Evolutionary conservation across 2,888 invertebrate species (phyloP).

Genomic region (Rotaria magnacalcarata): DNA sequence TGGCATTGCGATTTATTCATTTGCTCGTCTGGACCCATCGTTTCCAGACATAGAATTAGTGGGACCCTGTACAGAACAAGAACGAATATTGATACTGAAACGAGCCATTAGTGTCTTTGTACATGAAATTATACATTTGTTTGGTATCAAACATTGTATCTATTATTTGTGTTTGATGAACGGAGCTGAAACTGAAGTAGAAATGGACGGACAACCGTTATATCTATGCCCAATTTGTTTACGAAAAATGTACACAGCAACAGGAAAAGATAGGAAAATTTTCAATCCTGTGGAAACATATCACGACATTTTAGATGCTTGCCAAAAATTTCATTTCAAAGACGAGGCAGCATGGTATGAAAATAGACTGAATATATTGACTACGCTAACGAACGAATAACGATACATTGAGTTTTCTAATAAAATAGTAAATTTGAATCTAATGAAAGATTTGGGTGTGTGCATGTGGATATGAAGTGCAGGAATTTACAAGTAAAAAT

Average conservation of each 20-base stretch:
- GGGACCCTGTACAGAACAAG: background rate
- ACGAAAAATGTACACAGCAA: background rate
- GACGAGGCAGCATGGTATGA: too few species aligned
- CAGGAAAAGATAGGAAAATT: too few species aligned
- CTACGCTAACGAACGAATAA: too few species aligned
- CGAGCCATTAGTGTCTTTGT: background rate
- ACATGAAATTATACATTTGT: conserved; percentile 36
- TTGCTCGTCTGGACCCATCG: background rate
- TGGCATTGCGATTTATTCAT: background rate
- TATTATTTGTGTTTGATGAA: conserved; percentile 25
- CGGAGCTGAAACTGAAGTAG: conserved; percentile 5
- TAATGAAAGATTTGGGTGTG: too few species aligned
- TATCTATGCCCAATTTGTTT: conserved; percentile 39
- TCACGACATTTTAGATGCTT: too few species aligned
- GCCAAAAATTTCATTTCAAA: too few species aligned
- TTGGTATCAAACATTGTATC: conserved; percentile 31
- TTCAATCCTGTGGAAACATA: too few species aligned
- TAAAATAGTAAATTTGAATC: too few species aligned
- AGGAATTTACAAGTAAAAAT: too few species aligned
- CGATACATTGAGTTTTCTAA: too few species aligned
- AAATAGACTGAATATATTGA: too few species aligned
- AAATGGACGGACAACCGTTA: conserved; percentile 26
- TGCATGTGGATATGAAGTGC: too few species aligned
- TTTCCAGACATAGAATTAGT: background rate
- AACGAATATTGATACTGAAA: background rate